A percentile compares a stretch with the other conserved stretches of the same genome.
Conservation (phyloP, 2,888 invertebrate genomes). For the Drosophila greeni region DNA sequence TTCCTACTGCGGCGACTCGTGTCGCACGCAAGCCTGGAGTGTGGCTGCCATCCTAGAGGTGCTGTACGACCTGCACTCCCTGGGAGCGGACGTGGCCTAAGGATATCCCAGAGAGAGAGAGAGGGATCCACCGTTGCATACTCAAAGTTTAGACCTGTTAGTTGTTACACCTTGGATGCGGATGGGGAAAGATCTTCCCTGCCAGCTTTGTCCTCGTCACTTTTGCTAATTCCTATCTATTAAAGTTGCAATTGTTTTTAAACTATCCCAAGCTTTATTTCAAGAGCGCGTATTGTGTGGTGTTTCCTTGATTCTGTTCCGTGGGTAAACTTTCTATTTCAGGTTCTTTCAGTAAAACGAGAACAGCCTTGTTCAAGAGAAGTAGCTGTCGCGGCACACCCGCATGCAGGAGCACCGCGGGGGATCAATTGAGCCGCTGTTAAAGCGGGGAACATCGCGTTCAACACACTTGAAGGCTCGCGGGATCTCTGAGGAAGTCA, state of each 20-base stretch:
- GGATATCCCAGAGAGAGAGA: not conserved
- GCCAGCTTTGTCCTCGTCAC: conserved; percentile 5
- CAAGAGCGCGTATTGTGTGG: not conserved
- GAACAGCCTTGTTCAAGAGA: conserved; percentile 56
- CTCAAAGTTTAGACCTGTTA: conserved; percentile 41
- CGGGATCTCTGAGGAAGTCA: not conserved
- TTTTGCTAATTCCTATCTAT: conserved; percentile 39
- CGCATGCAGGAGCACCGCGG: conserved; percentile 73
- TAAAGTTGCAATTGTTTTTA: conserved; percentile 45
- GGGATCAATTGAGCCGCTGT: conserved; percentile 63
- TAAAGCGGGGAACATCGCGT: conserved; percentile 14
- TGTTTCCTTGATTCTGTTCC: not conserved
- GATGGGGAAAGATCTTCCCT: conserved; percentile 2
- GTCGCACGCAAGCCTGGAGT: conserved; percentile 98
- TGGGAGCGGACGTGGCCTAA: conserved; percentile 69
- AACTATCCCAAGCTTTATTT: not conserved
- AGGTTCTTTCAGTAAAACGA: not conserved
- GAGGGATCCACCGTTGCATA: conserved; percentile 14
- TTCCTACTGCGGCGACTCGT: conserved; percentile 89
- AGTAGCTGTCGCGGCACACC: conserved; percentile 75
- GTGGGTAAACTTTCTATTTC: not conserved
- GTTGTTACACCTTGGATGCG: conserved; percentile 35
- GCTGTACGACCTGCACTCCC: conserved; percentile 73
- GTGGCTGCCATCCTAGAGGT: conserved; percentile 91
- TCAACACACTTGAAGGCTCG: conserved; percentile 5